Conservation (phyloP, 1,140 invertebrate genomes). For the Drosophila bocqueti region DNA sequence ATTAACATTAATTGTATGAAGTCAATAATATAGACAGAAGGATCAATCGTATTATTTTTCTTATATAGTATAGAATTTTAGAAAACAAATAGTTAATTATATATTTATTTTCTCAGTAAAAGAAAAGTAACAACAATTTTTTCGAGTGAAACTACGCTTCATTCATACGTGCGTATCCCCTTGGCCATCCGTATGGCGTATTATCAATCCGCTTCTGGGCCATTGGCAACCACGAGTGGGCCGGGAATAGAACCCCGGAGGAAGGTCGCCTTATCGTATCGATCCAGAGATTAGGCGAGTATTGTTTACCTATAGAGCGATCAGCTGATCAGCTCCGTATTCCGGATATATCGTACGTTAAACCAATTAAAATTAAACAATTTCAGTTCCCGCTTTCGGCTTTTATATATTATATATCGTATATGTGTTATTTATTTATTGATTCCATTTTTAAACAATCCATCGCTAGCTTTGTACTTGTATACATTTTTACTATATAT, state of each 20-base stretch:
- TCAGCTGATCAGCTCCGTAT: constrained; percentile 18
- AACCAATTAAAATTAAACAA: not conserved
- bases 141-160: constrained; percentile 22
- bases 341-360: constrained; percentile 6
- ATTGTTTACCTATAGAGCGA: constrained; percentile 32
- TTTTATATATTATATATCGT: constrained; percentile 31
- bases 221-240: constrained; percentile 36
- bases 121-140: too few relatives aligned
- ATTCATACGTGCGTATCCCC: constrained; percentile 27
- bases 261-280: constrained; percentile 45
- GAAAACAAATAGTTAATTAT: too few relatives aligned
- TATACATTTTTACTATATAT: constrained; percentile 46
- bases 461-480: constrained; percentile 44
- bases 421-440: constrained; percentile 56
- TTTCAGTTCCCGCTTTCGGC: not conserved
- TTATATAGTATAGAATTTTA: too few relatives aligned
- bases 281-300: constrained; percentile 14
- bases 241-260: constrained; percentile 16
- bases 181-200: not conserved
- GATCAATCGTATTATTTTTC: too few relatives aligned
- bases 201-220: constrained; percentile 31
- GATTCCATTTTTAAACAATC: constrained; percentile 29
- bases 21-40: too few relatives aligned
- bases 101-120: too few relatives aligned
- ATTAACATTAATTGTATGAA: too few relatives aligned